These are phyloP conservation scores for Ginglymostoma cirratum DNA, from an alignment of 2,113 vertebrate species.

Conservation along the genomic window DNA sequence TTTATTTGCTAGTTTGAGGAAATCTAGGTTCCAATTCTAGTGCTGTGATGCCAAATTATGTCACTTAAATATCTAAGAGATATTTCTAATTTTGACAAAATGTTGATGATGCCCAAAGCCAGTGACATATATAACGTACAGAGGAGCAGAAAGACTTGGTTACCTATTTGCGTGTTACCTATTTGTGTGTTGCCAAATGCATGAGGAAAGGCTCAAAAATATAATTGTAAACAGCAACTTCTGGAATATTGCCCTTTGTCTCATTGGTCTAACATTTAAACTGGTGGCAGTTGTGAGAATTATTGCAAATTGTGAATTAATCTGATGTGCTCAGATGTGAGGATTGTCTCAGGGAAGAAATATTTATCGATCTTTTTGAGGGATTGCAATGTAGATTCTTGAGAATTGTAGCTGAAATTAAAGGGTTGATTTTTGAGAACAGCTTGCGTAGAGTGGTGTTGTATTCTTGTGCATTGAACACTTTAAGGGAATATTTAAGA, in stretches of 20 bases:
- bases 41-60: background rate
- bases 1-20: background rate
- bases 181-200: background rate
- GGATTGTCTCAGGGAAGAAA: background rate
- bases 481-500: background rate
- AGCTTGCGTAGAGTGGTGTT: background rate
- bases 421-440: background rate
- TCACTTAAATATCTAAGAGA: background rate
- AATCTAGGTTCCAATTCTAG: background rate
- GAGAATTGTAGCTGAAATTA: background rate
- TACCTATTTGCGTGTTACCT: background rate
- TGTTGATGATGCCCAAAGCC: background rate
- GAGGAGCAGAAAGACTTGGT: background rate
- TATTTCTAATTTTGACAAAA: background rate
- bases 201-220: background rate
- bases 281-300: background rate
- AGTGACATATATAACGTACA: background rate
- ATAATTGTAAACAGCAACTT: background rate
- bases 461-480: background rate
- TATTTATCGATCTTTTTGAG: background rate
- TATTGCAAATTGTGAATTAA: background rate
- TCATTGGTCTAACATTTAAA: background rate
- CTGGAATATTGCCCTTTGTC: background rate
- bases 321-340: background rate
- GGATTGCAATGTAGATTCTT: background rate